phyloP scores from a whole-genome alignment of 2,888 invertebrate species.

The Gonocerus acuteangulatus region DNA sequence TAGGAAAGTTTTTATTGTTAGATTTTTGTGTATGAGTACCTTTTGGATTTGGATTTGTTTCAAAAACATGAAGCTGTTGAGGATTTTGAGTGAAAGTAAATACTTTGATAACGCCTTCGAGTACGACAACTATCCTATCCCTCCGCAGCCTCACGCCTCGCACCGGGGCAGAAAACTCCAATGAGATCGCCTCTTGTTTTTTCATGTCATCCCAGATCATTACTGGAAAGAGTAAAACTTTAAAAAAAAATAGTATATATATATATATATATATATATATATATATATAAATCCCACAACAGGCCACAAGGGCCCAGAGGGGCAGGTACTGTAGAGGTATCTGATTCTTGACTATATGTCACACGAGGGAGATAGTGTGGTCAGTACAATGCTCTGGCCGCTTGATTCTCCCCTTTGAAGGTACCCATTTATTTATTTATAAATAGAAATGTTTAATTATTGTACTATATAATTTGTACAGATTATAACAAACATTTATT shows the following conservation, averaged over 20 bases:
- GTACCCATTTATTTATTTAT: not conserved
- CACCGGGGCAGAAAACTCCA: constrained; percentile 91
- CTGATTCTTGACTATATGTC: too few species aligned
- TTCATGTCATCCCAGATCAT: constrained; percentile 98
- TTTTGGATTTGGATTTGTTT: constrained; percentile 85
- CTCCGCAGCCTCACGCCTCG: constrained; percentile 85
- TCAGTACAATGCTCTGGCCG: too few species aligned
- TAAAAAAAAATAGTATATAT: not conserved
- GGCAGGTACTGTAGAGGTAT: too few species aligned
- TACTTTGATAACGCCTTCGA: constrained; percentile 92
- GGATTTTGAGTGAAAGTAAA: constrained; percentile 95
- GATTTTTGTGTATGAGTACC: constrained; percentile 51
- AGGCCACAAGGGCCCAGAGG: too few species aligned
- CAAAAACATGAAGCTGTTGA: constrained; percentile 91
- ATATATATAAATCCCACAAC: not conserved
- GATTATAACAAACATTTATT: not conserved
- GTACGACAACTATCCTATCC: constrained; percentile 91
- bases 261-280: not conserved
- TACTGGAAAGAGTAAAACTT: constrained; percentile 48
- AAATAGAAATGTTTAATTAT: not conserved
- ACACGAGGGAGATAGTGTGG: too few species aligned
- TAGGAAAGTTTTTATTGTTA: too few species aligned
- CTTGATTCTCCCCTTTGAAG: too few species aligned
- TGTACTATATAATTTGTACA: not conserved
- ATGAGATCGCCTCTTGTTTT: constrained; percentile 84